Percentiles rank a stretch among this genome's conserved stretches.
Conservation (phyloP, 2,113 vertebrate species). For the Hippocampus mohnikei region DNA sequence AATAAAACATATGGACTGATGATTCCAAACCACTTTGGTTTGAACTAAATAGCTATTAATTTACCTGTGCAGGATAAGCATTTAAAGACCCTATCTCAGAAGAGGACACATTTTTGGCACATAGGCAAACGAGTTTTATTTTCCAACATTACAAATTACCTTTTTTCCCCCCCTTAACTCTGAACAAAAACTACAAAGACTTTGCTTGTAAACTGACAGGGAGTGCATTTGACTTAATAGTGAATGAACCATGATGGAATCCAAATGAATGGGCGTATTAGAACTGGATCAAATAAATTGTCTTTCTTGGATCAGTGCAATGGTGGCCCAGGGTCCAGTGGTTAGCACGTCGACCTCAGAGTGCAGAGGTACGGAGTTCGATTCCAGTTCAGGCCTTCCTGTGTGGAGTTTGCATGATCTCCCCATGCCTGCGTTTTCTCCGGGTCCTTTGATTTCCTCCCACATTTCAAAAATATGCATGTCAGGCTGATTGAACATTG, state of each 20-base stretch:
- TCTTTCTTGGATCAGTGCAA: not conserved
- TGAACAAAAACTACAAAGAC: not conserved
- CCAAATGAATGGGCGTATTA: not conserved
- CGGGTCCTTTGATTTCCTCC: no score
- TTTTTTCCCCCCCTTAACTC: not conserved
- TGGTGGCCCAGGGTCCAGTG: no score
- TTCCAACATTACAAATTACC: not conserved
- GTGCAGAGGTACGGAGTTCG: no score
- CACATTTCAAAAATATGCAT: no score
- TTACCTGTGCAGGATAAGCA: not conserved
- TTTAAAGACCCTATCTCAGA: not conserved
- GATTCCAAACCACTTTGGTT: not conserved
- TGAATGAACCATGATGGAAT: not conserved
- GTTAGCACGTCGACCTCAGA: no score
- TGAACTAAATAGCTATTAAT: not conserved
- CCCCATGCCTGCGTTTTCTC: no score
- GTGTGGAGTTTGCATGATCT: no score
- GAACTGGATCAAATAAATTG: not conserved
- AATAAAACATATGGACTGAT: conserved; percentile 14
- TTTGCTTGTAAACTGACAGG: not conserved
- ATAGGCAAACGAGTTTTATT: not conserved
- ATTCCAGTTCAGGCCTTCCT: no score
- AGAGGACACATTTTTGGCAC: not conserved
- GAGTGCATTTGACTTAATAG: not conserved
- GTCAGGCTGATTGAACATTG: no score